phyloP scores from a whole-genome alignment of 2,113 vertebrate species.

The Notechis scutatus region DNA sequence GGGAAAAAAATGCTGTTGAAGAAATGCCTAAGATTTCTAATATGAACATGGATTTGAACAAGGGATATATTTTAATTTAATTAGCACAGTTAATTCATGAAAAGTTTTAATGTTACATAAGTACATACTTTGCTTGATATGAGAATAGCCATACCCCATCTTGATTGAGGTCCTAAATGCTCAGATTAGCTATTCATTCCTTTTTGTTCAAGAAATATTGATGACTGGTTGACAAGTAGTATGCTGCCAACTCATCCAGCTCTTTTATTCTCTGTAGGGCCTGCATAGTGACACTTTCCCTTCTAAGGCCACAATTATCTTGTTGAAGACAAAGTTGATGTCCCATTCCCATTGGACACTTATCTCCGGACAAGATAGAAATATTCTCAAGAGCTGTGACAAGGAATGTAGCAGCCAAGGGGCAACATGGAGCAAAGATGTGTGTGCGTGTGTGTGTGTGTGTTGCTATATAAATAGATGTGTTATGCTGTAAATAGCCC shows the following conservation, averaged over 20 bases:
- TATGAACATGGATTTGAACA: not conserved
- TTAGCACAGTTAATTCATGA: not conserved
- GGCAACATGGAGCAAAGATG: not conserved
- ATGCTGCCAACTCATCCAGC: not conserved
- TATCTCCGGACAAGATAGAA: not conserved
- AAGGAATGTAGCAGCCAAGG: conserved; percentile 9
- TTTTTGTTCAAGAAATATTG: not conserved
- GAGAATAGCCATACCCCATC: too few species aligned
- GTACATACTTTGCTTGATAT: not conserved
- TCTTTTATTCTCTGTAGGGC: not conserved
- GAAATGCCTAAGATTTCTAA: not conserved
- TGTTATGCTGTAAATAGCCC: conserved; percentile 25
- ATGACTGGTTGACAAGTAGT: too few species aligned
- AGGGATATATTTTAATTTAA: not conserved
- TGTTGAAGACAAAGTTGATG: not conserved
- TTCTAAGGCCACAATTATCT: conserved; percentile 3
- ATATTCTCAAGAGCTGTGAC: conserved; percentile 16
- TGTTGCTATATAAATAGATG: conserved; percentile 16
- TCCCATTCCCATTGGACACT: not conserved
- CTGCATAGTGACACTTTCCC: not conserved
- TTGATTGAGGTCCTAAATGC: not conserved
- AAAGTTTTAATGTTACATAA: not conserved
- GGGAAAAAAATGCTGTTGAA: not conserved
- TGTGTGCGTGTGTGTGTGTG: not conserved
- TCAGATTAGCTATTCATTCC: not conserved